A percentile compares a stretch with the other conserved stretches of the same genome.
Conservation (phyloP, 2,888 invertebrate species). For the Hydraecia micacea region DNA sequence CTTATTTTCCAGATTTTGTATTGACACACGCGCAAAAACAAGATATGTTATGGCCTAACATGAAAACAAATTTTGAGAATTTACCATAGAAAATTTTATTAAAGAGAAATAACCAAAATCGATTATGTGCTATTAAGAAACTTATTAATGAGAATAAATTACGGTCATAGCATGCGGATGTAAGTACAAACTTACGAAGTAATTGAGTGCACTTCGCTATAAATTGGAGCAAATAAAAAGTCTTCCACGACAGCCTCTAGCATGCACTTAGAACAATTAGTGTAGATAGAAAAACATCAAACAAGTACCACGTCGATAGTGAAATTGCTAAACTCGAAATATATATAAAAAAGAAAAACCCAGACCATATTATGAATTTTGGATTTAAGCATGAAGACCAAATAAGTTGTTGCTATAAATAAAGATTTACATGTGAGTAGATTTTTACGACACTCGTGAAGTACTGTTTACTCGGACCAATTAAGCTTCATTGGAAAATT, state of each 20-base stretch:
- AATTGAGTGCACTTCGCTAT: conserved; percentile 61
- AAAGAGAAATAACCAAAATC: conserved; percentile 48
- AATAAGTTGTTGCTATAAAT: conserved; percentile 50
- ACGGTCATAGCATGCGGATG: conserved; percentile 67
- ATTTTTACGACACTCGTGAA: conserved; percentile 54
- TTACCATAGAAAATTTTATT: conserved; percentile 7
- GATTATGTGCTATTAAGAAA: conserved; percentile 54
- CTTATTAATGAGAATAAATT: conserved; percentile 57
- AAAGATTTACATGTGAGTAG: conserved; percentile 46
- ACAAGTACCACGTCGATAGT: conserved; percentile 54
- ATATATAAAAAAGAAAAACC: conserved; percentile 21
- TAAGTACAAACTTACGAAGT: conserved; percentile 51
- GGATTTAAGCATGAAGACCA: conserved; percentile 18
- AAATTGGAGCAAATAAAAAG: conserved; percentile 72
- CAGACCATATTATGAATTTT: conserved; percentile 10
- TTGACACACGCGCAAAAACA: conserved; percentile 17
- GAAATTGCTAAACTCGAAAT: conserved; percentile 31
- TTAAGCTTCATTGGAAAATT: conserved; percentile 77
- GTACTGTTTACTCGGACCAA: conserved; percentile 69
- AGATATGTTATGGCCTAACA: background rate
- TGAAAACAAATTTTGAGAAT: conserved; percentile 5
- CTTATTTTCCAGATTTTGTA: conserved; percentile 74
- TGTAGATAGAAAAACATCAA: conserved; percentile 59
- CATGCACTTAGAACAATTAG: conserved; percentile 66
- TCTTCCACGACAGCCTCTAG: conserved; percentile 57